These are phyloP conservation scores for Neogale vison DNA, from an alignment of 2,113 vertebrate species.

Conservation along the genomic window DNA sequence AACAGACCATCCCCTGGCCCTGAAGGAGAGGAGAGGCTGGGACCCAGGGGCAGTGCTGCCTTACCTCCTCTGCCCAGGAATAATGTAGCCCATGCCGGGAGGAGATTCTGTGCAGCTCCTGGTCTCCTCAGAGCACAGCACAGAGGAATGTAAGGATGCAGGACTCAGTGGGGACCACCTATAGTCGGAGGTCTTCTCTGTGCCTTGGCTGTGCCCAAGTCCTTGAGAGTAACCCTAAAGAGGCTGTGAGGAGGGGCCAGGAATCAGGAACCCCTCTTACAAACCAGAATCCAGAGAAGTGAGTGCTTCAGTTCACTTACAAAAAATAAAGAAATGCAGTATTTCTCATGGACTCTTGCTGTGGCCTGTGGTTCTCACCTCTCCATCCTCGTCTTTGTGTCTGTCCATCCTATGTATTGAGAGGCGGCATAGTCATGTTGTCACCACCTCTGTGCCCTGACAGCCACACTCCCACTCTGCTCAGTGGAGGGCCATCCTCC, in stretches of 20 bases:
- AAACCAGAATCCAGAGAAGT: neutral
- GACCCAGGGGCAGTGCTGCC: neutral
- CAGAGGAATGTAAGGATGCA: neutral
- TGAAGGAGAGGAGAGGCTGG: neutral
- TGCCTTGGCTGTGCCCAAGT: neutral
- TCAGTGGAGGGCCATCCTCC: neutral
- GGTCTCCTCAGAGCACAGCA: neutral
- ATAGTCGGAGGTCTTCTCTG: neutral
- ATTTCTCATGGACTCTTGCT: neutral
- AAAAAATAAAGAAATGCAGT: neutral
- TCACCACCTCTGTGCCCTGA: neutral
- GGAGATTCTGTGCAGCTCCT: neutral
- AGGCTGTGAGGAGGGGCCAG: neutral
- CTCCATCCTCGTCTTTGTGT: neutral
- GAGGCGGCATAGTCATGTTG: no score
- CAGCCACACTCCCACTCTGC: neutral
- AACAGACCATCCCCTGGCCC: neutral
- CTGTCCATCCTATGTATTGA: neutral
- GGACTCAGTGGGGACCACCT: neutral
- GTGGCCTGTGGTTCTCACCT: neutral
- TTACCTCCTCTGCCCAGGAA: neutral
- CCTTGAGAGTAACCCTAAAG: neutral
- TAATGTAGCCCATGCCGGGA: neutral
- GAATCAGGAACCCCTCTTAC: neutral
- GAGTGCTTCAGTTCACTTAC: neutral